Base-by-base conservation (phyloP, 2,797 vertebrate genomes). In the Chiloscyllium punctatum region DNA sequence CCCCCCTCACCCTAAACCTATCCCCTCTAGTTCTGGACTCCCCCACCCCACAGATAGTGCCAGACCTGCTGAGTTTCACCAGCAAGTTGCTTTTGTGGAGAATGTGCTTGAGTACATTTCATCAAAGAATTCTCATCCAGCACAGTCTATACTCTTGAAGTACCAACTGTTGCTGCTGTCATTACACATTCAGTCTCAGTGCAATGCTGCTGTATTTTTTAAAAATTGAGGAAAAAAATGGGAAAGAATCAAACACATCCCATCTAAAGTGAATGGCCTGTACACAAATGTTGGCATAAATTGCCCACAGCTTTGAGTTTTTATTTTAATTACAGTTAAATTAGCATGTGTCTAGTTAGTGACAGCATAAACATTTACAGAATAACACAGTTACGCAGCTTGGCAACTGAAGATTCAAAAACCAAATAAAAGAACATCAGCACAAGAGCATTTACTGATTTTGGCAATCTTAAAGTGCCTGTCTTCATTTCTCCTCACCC, bases 371-470 rank as follows among this genome's bases (percentile, higher is more conserved):
- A 53, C 42, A 92, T 68, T 92, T 53, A 94, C 27, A 74, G 25
- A 33, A 74, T 18, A 77, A 53, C n/a, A 48, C 94, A 72, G 48
- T 77, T 48, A 95, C 30, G 13, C 37, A 13, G 72, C 48, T 33
- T 77, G 33, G 30, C 25, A 95, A n/a, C 71, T 77, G 69, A n/a
- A 95, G 51, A 57, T 51, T 74, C 30, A 27, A 95, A 92, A 74
- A 27, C 71, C 94, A 95, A 9, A 71, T 48, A 84, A 72, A 72
- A 57, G 48, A n/a, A 95, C 71, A 95, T 77, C 94, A 74, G 94
- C 71, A 77, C 94, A 77, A 95, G 16, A 95, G 94, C n/a, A 77
- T 95, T 95, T 95, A 95, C 95, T 95, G 94, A 77, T 74, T 74
- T 74, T 95, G 94, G 71, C 71, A 77, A 95, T 95, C 71, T 95